phyloP scores from a whole-genome alignment of 1,140 invertebrate species.

The Proales similis region DNA sequence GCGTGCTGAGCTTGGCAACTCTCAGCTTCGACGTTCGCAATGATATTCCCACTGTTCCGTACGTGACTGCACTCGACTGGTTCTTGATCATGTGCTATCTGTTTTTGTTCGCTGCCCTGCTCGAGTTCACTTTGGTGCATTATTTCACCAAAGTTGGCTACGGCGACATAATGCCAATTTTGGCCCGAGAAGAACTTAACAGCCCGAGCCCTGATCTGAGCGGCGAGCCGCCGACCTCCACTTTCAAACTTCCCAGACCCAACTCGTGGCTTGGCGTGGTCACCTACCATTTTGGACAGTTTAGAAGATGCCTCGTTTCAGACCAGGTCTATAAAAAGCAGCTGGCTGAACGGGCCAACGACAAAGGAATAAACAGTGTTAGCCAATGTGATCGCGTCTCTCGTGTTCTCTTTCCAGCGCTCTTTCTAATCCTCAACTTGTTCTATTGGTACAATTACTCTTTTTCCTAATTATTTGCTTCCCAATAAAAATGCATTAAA shows the following conservation, averaged over 20 bases:
- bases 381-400: slow-evolving; percentile 57
- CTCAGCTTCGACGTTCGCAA: slow-evolving; percentile 67
- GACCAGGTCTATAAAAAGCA: slow-evolving; percentile 20
- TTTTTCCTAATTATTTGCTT: slow-evolving; percentile 2
- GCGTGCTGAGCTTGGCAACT: slow-evolving; percentile 41
- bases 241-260: neutral
- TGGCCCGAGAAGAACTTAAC: neutral
- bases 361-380: slow-evolving; percentile 43
- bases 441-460: slow-evolving; percentile 57
- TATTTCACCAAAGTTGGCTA: slow-evolving; percentile 81
- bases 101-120: slow-evolving; percentile 70
- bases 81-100: slow-evolving; percentile 77
- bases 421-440: slow-evolving; percentile 55
- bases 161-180: slow-evolving; percentile 59
- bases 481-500: neutral
- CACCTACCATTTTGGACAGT: slow-evolving; percentile 4
- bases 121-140: slow-evolving; percentile 71
- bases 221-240: neutral
- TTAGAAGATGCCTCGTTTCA: slow-evolving; percentile 23
- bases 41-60: slow-evolving; percentile 75
- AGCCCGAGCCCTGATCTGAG: neutral
- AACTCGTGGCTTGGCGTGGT: neutral
- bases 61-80: slow-evolving; percentile 76
- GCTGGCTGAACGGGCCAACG: slow-evolving; percentile 13
- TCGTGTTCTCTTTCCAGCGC: slow-evolving; percentile 54